phyloP scores from a whole-genome alignment of 2,797 vertebrate genomes.

The Sebastes elongatus region DNA sequence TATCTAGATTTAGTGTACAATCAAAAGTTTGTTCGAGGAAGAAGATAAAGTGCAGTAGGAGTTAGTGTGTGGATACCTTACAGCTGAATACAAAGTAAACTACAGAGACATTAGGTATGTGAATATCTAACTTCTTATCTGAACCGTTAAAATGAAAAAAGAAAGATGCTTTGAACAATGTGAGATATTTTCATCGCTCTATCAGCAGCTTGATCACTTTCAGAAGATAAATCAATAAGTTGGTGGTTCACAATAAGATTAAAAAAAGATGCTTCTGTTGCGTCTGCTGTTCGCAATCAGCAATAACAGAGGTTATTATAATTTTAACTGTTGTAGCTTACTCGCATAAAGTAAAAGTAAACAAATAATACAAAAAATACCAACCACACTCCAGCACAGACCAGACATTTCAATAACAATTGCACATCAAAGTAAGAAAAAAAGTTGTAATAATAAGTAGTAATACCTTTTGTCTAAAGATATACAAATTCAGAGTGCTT shows the following conservation, averaged over 20 bases:
- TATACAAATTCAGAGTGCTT: not conserved
- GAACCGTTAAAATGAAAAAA: not conserved
- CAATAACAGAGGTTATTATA: not conserved
- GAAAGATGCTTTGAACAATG: not conserved
- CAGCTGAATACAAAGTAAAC: no score
- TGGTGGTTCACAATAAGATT: not conserved
- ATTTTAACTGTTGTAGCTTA: not conserved
- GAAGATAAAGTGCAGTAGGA: conserved; percentile 30
- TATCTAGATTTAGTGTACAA: not conserved
- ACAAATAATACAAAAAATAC: not conserved
- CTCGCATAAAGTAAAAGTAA: not conserved
- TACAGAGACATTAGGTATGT: no score
- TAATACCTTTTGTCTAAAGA: not conserved
- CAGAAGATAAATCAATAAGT: not conserved
- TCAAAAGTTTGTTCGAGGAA: not conserved
- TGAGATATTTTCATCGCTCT: not conserved
- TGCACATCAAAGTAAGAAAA: conserved; percentile 12
- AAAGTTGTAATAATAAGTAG: not conserved
- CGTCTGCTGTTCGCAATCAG: not conserved
- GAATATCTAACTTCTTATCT: not conserved
- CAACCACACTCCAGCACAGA: not conserved
- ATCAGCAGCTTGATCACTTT: not conserved
- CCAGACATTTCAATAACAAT: not conserved
- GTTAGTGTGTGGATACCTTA: not conserved
- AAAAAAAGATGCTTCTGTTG: not conserved